phyloP scores from a whole-genome alignment of 2,113 vertebrate genomes.

The Carassius carassius region DNA sequence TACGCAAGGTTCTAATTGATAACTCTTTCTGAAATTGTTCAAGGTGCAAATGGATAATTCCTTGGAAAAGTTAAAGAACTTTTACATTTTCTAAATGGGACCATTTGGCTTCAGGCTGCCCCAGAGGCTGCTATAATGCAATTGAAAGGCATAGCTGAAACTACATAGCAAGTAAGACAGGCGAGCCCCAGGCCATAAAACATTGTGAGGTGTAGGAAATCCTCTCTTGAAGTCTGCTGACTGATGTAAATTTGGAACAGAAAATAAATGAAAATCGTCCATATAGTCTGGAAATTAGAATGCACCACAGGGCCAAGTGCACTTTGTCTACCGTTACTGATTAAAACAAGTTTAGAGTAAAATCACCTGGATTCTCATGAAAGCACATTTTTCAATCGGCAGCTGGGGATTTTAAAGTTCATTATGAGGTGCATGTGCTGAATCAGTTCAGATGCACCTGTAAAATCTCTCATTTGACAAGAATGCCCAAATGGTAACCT shows the following conservation, averaged over 20 bases:
- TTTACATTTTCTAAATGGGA: constrained; percentile 30
- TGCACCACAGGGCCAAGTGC: not conserved
- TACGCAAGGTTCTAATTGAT: not conserved
- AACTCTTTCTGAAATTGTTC: not conserved
- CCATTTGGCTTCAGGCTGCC: constrained; percentile 27
- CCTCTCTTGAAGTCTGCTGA: not conserved
- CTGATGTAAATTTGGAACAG: constrained; percentile 30
- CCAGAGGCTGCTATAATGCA: constrained; percentile 24
- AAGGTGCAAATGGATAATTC: constrained; percentile 8
- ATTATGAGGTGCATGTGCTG: not conserved
- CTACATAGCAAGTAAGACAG: constrained; percentile 26
- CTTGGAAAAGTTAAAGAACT: constrained; percentile 20
- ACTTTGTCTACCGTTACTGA: constrained; percentile 20
- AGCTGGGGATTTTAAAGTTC: not conserved
- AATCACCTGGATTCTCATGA: constrained; percentile 14
- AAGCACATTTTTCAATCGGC: not conserved
- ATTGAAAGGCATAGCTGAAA: constrained; percentile 30
- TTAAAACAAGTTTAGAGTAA: constrained; percentile 12
- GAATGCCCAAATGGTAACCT: not conserved
- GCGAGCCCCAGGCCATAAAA: constrained; percentile 32
- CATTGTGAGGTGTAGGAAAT: not conserved
- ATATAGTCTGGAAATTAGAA: constrained; percentile 13
- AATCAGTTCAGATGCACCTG: constrained; percentile 3
- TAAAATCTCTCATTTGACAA: not conserved
- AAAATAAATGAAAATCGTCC: constrained; percentile 25